Conservation (phyloP, 2,888 invertebrate species). For the Taphrorychus bicolor region DNA sequence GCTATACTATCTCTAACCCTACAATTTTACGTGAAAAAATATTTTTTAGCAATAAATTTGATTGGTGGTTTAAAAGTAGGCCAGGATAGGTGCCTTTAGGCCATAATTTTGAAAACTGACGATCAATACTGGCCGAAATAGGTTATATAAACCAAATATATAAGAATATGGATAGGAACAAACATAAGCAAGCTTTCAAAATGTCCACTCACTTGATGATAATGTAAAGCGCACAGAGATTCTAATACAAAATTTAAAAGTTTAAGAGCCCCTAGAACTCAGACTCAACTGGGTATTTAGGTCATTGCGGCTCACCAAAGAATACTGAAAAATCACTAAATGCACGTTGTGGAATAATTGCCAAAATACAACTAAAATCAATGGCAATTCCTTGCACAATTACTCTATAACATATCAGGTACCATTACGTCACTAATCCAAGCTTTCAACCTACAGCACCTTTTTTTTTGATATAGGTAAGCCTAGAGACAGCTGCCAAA, state of each 20-base stretch:
- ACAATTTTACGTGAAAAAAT: too few relatives aligned
- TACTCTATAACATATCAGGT: neutral
- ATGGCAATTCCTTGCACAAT: neutral
- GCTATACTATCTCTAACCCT: too few relatives aligned
- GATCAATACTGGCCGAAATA: constrained; percentile 15
- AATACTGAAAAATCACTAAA: neutral
- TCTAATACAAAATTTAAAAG: neutral
- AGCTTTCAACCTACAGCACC: neutral
- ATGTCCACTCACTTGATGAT: too few relatives aligned
- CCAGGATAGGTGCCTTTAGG: too few relatives aligned
- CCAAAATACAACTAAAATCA: neutral
- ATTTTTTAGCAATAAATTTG: too few relatives aligned
- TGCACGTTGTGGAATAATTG: neutral
- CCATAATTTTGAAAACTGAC: constrained; percentile 17
- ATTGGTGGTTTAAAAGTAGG: too few relatives aligned
- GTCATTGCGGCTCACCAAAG: neutral
- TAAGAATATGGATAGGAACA: too few relatives aligned
- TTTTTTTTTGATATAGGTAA: too few relatives aligned
- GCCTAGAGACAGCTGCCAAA: neutral
- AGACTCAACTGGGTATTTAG: neutral
- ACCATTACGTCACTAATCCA: neutral
- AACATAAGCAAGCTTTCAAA: too few relatives aligned
- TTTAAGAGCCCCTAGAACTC: neutral
- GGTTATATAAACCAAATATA: too few relatives aligned
- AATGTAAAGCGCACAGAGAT: too few relatives aligned